Conservation (phyloP, 2,888 invertebrate genomes). For the Creontiades dilutus region DNA sequence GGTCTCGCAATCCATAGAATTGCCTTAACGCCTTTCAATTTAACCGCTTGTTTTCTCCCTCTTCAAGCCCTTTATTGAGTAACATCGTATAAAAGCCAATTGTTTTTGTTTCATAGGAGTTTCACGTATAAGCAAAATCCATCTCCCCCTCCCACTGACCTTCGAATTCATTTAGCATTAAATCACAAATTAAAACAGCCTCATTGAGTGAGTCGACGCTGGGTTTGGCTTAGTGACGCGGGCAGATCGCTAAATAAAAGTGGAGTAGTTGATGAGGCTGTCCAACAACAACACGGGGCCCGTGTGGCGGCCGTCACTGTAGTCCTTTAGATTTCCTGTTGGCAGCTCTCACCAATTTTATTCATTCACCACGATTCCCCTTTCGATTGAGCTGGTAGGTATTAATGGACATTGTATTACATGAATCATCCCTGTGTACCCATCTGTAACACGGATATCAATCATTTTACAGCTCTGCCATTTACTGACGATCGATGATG, state of each 20-base stretch:
- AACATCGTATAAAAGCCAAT: no score
- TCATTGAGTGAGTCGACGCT: conserved; percentile 26
- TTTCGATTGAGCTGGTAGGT: background rate
- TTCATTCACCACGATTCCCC: conserved; percentile 23
- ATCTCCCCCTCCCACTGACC: background rate
- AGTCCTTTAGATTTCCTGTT: conserved; percentile 58
- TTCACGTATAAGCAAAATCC: background rate
- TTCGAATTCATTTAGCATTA: background rate
- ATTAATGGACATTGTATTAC: background rate
- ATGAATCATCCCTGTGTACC: background rate
- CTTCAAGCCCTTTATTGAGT: no score
- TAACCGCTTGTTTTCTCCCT: no score
- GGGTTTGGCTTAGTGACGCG: conserved; percentile 50
- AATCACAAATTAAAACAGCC: conserved; percentile 21
- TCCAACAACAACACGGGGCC: conserved; percentile 55
- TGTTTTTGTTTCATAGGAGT: no score
- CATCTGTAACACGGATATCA: no score
- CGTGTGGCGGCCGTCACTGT: conserved; percentile 55
- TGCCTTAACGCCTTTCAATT: no score
- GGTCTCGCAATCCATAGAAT: no score
- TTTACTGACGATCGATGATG: no score
- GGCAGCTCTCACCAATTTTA: conserved; percentile 11
- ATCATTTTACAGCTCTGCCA: no score
- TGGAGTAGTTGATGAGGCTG: conserved; percentile 26
- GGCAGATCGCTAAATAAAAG: conserved; percentile 64